These are phyloP conservation scores for Andrena minutula DNA, from an alignment of 2,888 invertebrate genomes.

Conservation along the genomic window DNA sequence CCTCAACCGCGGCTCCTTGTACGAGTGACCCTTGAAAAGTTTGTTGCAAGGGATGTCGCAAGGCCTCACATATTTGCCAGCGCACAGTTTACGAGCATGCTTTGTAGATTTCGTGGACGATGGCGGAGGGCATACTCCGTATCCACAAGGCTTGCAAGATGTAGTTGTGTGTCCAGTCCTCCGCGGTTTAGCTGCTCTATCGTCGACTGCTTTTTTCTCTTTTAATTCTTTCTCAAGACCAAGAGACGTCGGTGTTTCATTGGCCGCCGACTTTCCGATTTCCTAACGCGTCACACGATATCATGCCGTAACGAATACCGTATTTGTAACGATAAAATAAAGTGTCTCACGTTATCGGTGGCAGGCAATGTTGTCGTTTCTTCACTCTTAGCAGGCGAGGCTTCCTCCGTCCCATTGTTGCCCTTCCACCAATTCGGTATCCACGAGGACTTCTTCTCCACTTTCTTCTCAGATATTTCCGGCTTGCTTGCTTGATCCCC, in stretches of 20 bases:
- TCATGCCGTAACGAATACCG: too few species aligned
- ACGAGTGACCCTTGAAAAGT: slow-evolving; percentile 2
- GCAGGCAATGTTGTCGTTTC: not conserved
- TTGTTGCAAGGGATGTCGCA: slow-evolving; percentile 21
- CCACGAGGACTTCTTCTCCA: slow-evolving; percentile 45
- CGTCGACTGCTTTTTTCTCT: not conserved
- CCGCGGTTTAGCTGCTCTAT: not conserved
- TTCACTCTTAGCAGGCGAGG: not conserved
- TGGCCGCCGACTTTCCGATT: not conserved
- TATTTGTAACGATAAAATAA: not conserved
- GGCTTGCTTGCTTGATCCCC: not conserved
- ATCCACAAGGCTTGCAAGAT: slow-evolving; percentile 30
- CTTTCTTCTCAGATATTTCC: not conserved
- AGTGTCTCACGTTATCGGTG: slow-evolving; percentile 4
- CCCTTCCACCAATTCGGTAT: slow-evolving; percentile 50
- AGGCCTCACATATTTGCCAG: slow-evolving; percentile 5
- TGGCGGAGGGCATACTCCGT: not conserved
- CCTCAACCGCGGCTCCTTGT: not conserved
- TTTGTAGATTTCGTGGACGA: not conserved
- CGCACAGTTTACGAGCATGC: not conserved
- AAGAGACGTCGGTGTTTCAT: not conserved
- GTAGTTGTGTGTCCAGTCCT: not conserved
- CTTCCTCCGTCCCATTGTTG: not conserved
- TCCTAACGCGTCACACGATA: not conserved
- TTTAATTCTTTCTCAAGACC: not conserved